Evolutionary conservation across 2,113 vertebrate species (phyloP), one percentile per base, ranked within the genome.

Genomic region (Sinocyclocheilus anshuiensis): DNA sequence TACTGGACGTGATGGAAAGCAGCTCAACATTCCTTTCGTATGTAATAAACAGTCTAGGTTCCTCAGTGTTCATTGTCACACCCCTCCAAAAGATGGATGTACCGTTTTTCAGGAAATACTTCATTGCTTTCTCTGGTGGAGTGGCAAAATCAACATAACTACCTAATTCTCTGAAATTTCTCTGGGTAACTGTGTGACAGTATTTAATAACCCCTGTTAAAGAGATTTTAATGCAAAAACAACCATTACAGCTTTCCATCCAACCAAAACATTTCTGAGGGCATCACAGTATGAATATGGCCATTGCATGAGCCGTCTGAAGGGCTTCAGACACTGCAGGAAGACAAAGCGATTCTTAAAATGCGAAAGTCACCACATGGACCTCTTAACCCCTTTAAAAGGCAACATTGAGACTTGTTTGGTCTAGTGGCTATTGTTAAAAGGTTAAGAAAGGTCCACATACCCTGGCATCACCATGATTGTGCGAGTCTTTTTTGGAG

Each of bases 381-480:
- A 85, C 45, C 75, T 72, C 65, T 80, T 80, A 59, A 69, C 33
- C 65, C 45, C 77, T 42, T 26, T 80, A 67, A 26, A 24, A 65
- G 72, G 81, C 65, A 74, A 83, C 42, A 65, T 63, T n/a, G 42
- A 67, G 61, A 84, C 69, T 26, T 53, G 72, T n/a, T 61, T 78
- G 59, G 48, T 69, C 48, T 80, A 48, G 11, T 81, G 85, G 8
- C 48, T 26, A 71, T 4, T 26, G 36, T 85, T 65, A 63, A 78
- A 85, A 89, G 88, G 29, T 77, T 89, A 61, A 85, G 72, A 81
- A 89, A 88, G 39, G 80, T 91, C 76, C 86, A 94, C 90, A 84
- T 94, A 94, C 92, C 93, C 92, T 93, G 86, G 92, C 91, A 71
- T 93, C 93, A 88, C 91, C 90, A 84, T 92, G 92, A 92, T 86